A percentile compares a stretch with the other conserved stretches of the same genome.
Conservation (phyloP, 2,888 invertebrate genomes). For the Sympetrum striolatum region DNA sequence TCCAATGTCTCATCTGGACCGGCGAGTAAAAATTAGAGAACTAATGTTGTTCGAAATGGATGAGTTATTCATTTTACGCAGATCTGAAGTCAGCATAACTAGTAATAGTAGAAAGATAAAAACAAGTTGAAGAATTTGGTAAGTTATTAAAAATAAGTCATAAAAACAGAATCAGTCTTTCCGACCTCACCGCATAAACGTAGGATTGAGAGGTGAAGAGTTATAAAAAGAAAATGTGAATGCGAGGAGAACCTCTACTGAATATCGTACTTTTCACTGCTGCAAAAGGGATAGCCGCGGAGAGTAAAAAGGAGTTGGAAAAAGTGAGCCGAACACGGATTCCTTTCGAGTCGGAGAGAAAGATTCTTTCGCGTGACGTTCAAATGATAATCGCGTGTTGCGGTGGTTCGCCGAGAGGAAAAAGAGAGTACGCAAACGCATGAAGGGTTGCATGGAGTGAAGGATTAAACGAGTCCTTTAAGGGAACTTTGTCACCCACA, state of each 20-base stretch:
- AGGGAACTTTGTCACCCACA: conserved; percentile 19
- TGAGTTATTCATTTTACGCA: no score
- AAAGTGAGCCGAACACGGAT: background rate
- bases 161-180: no score
- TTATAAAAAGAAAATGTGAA: no score
- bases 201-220: no score
- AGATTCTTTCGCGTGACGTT: conserved; percentile 25
- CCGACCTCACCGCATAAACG: no score
- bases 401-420: background rate
- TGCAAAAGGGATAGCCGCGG: background rate
- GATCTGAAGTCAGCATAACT: no score
- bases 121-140: no score
- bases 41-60: no score
- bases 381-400: conserved; percentile 16
- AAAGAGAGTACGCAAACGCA: conserved; percentile 20
- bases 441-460: background rate
- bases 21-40: no score
- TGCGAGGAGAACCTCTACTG: background rate
- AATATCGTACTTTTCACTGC: background rate
- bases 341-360: background rate
- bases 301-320: background rate
- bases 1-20: no score
- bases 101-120: no score
- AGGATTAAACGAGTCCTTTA: conserved; percentile 1
- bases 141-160: no score